Evolutionary conservation across 2,113 vertebrate genomes (phyloP).

Genomic region (Zonotrichia leucophrys): DNA sequence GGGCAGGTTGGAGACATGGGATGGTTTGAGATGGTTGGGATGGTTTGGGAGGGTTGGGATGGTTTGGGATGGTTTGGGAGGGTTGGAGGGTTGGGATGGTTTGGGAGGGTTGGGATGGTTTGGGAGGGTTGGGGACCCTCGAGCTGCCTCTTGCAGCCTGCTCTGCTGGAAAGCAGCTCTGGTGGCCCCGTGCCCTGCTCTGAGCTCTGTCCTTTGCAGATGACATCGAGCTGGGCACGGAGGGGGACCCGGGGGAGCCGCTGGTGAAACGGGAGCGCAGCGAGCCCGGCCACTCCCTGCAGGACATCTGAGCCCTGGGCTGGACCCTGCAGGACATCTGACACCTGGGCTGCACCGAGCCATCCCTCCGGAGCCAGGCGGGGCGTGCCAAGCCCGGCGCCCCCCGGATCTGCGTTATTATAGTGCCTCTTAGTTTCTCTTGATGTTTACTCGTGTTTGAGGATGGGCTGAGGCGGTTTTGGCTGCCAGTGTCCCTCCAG

Average conservation of each 20-base stretch:
- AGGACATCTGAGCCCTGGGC: conserved; percentile 80
- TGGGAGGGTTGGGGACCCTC: not conserved
- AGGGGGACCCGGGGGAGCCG: conserved; percentile 79
- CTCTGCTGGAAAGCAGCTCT: not conserved
- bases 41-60: not conserved
- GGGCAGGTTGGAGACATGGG: not conserved
- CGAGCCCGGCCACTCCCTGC: conserved; percentile 86
- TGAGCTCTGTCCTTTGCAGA: conserved; percentile 72
- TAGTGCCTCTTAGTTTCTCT: conserved; percentile 67
- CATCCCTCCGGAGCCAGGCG: not conserved
- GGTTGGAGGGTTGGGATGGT: fast-evolving
- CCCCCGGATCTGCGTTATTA: not conserved
- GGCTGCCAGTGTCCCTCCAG: not conserved
- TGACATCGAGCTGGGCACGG: conserved; percentile 80
- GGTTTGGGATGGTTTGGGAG: too few relatives aligned
- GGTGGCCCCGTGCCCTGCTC: fast-evolving
- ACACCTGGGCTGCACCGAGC: not conserved
- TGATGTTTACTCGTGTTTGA: conserved; percentile 33
- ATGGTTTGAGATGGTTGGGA: not conserved
- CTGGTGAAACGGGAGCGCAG: conserved; percentile 90
- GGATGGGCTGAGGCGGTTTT: not conserved
- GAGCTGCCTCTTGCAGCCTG: not conserved
- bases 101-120: not conserved
- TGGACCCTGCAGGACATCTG: conserved; percentile 86
- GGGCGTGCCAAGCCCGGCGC: not conserved